These are phyloP conservation scores for Nephrotoma appendiculata DNA, from an alignment of 2,888 invertebrate genomes.

Conservation along the genomic window DNA sequence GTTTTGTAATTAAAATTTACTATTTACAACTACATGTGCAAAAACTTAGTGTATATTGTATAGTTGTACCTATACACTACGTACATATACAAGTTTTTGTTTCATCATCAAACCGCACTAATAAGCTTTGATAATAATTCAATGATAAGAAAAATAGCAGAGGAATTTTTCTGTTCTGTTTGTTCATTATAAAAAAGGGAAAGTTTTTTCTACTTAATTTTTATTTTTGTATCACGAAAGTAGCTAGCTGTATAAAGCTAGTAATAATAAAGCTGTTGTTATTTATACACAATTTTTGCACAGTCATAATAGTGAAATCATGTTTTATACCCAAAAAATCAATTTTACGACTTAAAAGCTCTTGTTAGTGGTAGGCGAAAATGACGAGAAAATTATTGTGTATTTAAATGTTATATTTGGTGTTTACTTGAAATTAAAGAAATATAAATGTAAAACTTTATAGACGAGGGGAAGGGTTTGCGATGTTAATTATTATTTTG, in stretches of 20 bases:
- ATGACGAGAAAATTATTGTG: background rate
- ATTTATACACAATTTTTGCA: background rate
- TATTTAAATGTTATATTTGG: background rate
- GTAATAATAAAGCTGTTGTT: background rate
- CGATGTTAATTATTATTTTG: too few species aligned
- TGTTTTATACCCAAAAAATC: background rate
- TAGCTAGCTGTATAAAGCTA: background rate
- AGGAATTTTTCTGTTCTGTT: background rate
- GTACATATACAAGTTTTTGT: background rate
- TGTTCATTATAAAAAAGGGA: background rate
- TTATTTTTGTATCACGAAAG: background rate
- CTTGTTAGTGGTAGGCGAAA: background rate
- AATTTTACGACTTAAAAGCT: background rate
- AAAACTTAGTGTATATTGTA: background rate
- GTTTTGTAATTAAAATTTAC: background rate
- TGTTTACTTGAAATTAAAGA: background rate
- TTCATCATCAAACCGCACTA: background rate
- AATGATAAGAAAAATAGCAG: background rate
- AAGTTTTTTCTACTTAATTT: background rate
- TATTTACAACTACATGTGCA: background rate
- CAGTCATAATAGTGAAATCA: background rate
- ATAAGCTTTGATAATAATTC: background rate
- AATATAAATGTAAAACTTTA: too few species aligned
- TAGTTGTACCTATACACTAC: background rate
- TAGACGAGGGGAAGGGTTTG: too few species aligned